phyloP scores from a whole-genome alignment of 2,113 vertebrate genomes.

The Jaculus jaculus region DNA sequence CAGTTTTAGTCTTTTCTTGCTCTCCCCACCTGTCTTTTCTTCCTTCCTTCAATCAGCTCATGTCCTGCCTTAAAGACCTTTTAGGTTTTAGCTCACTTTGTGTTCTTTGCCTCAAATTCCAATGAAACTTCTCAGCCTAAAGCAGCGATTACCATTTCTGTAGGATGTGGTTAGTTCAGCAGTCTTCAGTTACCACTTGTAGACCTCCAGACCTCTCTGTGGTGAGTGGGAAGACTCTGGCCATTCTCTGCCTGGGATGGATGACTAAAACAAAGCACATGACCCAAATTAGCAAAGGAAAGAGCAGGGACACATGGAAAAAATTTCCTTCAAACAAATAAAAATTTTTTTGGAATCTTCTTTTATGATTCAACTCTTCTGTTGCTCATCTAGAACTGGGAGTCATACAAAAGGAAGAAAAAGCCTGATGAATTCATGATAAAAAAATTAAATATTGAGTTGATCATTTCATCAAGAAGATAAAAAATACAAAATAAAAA shows the following conservation, averaged over 20 bases:
- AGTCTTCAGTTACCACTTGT: constrained; percentile 80
- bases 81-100: constrained; percentile 46
- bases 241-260: constrained; percentile 79
- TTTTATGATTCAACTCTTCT: constrained; percentile 86
- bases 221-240: constrained; percentile 77
- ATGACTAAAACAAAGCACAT: constrained; percentile 85
- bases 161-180: constrained; percentile 81
- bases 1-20: not conserved
- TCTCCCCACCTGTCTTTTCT: constrained; percentile 35
- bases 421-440: constrained; percentile 51
- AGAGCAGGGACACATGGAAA: constrained; percentile 85
- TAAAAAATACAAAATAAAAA: constrained; percentile 72
- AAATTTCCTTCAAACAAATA: constrained; percentile 86
- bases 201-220: constrained; percentile 81
- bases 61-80: constrained; percentile 44
- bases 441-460: constrained; percentile 73
- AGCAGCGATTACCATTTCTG: constrained; percentile 73
- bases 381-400: constrained; percentile 80
- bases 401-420: constrained; percentile 82
- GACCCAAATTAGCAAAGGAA: constrained; percentile 85
- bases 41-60: constrained; percentile 42
- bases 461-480: constrained; percentile 70
- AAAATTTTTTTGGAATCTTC: constrained; percentile 83
- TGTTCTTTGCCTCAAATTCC: constrained; percentile 71
- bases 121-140: constrained; percentile 75